A percentile compares a stretch with the other conserved stretches of the same genome.
Conservation (phyloP, 2,797 vertebrate species). For the Picus viridis region DNA sequence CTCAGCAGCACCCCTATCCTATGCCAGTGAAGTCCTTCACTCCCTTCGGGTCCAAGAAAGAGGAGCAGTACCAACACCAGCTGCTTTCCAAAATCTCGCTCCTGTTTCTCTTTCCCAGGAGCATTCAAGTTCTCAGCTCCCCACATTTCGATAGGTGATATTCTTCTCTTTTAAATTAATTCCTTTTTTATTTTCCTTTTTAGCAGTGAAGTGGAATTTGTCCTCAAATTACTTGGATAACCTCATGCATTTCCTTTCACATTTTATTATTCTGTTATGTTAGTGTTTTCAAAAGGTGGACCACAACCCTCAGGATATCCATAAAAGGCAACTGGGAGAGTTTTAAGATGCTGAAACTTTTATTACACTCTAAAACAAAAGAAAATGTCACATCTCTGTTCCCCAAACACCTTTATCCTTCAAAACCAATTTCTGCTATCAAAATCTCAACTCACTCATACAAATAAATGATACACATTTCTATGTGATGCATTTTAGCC, state of each 20-base stretch:
- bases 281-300: slow-evolving; percentile 10
- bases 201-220: not conserved
- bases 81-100: not conserved
- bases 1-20: not conserved
- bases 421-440: slow-evolving; percentile 3
- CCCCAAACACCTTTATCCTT: slow-evolving; percentile 22
- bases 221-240: not conserved
- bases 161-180: not conserved
- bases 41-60: not conserved
- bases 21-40: not conserved
- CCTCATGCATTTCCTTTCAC: not conserved
- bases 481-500: not conserved
- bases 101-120: not conserved
- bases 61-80: not conserved
- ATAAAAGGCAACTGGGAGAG: slow-evolving; percentile 32
- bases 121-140: not conserved
- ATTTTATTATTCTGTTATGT: not conserved
- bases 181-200: not conserved
- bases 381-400: not conserved
- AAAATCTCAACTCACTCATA: slow-evolving; percentile 22
- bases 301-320: slow-evolving; percentile 28
- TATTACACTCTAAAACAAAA: slow-evolving; percentile 25
- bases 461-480: not conserved
- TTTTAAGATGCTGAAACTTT: slow-evolving; percentile 35
- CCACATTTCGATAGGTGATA: not conserved